Evolutionary conservation across 2,113 vertebrate genomes (phyloP), one percentile per base, ranked within the genome.

Genomic region (Atlantisia rogersi): DNA sequence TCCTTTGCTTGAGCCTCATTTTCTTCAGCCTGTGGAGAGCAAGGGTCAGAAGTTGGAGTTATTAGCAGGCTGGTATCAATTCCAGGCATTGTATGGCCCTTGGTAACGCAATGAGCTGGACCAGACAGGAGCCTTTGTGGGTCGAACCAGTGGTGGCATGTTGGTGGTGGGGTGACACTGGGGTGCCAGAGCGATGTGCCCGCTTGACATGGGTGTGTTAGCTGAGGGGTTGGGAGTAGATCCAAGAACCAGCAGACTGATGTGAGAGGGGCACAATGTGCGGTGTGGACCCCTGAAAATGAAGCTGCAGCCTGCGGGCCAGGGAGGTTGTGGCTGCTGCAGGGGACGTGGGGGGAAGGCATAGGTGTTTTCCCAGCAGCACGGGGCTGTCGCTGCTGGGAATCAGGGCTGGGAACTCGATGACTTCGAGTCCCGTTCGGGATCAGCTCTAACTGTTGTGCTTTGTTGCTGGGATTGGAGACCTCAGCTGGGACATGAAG

Each of bases 331-430:
- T 48, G 7, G 19, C 37, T 32, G 11, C 2, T 28, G 7, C 5
- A 3, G 6, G 20, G 20, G 37, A 13, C 3, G 1, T 6, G 10
- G 24, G 42, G n/a, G 32, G 29, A n/a, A 5, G 0, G 2, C 28
- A 5, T 0, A 5, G 11, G 1, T 29, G 55, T 48, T 44, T 3
- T 50, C 31, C 46, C 60, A 35, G 35, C 35, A 35, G 35, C 35
- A 35, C 35, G 35, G 35, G 35, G 35, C 35, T 35, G 35, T 35
- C 35, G 35, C 35, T 35, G 35, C 35, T 35, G 37, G 29, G 21
- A 25, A 17, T 79, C 5, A 0, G 35, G 35, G 4, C 31, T 0
- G 1, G 42, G 39, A 52, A 3, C 37, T 53, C 2, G 1, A 22
- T 0, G 2, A 4, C n/a, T 48, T 28, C 0, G 5, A 11, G 8